These are phyloP conservation scores for Nannoperca obscura DNA, from an alignment of 2,797 vertebrate genomes.

Conservation along the genomic window DNA sequence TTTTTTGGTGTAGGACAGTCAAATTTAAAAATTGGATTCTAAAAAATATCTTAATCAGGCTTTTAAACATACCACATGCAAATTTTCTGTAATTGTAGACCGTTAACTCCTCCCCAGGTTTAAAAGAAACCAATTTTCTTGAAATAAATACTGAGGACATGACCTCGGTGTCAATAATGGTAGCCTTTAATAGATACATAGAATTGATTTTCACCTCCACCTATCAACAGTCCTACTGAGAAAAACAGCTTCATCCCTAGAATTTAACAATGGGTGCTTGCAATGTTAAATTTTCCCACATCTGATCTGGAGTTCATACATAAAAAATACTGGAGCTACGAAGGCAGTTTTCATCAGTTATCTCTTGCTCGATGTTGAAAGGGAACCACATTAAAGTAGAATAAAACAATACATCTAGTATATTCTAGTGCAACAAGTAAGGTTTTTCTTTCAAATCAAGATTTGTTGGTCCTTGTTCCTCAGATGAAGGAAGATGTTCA, in stretches of 20 bases:
- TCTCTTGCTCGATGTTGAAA: not conserved
- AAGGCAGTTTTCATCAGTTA: not conserved
- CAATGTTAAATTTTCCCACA: constrained; percentile 8
- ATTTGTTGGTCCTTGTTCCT: not conserved
- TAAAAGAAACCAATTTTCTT: not conserved
- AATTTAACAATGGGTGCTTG: not conserved
- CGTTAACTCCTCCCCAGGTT: not conserved
- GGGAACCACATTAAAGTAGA: not conserved
- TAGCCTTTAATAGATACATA: constrained; percentile 1
- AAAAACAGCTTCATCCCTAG: not conserved
- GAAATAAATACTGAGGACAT: not conserved
- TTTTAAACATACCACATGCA: not conserved
- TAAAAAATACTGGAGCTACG: not conserved
- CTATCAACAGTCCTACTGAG: constrained; percentile 10
- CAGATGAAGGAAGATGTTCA: not conserved
- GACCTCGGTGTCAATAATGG: not conserved
- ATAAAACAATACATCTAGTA: not conserved
- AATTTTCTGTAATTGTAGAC: not conserved
- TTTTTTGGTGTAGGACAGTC: not conserved
- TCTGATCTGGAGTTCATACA: not conserved
- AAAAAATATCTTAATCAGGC: not conserved
- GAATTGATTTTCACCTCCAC: constrained; percentile 21
- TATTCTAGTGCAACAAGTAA: not conserved
- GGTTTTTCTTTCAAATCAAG: not conserved
- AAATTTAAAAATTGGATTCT: not conserved